Conservation (phyloP, 2,797 vertebrate genomes). For the Mus minutoides region DNA sequence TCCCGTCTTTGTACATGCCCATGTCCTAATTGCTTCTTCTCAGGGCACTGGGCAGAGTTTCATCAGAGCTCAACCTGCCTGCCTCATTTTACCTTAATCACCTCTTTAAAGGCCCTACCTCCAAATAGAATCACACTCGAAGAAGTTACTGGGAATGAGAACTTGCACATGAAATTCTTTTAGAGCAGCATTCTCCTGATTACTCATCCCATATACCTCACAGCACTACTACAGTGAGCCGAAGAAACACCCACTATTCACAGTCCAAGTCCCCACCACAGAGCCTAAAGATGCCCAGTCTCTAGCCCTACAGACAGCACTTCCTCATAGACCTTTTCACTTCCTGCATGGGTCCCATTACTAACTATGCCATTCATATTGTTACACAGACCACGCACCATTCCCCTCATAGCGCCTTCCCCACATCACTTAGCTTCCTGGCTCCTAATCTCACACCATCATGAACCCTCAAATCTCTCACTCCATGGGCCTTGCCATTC, state of each 20-base stretch:
- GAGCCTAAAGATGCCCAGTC: neutral
- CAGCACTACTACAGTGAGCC: neutral
- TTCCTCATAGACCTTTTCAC: neutral
- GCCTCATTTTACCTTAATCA: constrained; percentile 28
- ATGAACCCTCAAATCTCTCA: neutral
- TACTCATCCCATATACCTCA: neutral
- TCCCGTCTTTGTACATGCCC: neutral
- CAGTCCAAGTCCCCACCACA: neutral
- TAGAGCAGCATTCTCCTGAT: neutral
- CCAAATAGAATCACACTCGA: neutral
- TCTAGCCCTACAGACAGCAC: neutral
- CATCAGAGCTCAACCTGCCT: neutral
- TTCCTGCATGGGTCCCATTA: neutral
- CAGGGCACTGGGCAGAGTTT: neutral
- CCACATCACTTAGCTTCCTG: neutral
- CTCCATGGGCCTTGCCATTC: neutral
- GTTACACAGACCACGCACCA: neutral
- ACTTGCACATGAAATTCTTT: neutral
- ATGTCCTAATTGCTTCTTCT: neutral
- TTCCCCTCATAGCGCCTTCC: neutral
- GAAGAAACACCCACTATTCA: neutral
- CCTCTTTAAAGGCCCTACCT: constrained; percentile 6
- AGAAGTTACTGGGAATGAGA: neutral
- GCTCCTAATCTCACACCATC: neutral
- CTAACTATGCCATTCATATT: neutral